Evolutionary conservation across 2,888 invertebrate genomes (phyloP).

Genomic region (Polia nebulosa): DNA sequence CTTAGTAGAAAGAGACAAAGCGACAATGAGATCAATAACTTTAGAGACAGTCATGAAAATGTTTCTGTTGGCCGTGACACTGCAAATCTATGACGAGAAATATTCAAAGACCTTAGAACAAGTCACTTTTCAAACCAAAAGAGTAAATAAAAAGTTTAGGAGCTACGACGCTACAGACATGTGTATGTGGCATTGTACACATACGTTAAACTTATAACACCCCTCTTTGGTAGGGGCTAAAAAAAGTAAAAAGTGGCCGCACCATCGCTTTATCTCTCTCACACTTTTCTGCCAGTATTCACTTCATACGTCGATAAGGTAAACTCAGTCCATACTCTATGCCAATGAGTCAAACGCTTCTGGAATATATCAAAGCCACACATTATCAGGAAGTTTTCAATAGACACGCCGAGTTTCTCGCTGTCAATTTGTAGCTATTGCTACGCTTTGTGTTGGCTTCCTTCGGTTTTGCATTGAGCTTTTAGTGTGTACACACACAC

Average conservation of each 20-base stretch:
- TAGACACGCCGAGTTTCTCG: constrained; percentile 17
- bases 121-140: too few relatives aligned
- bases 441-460: constrained; percentile 5
- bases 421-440: constrained; percentile 37
- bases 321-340: background rate
- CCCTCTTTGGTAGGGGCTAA: too few relatives aligned
- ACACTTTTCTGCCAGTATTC: background rate
- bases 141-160: too few relatives aligned
- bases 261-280: background rate
- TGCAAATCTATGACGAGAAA: too few relatives aligned
- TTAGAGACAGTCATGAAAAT: too few relatives aligned
- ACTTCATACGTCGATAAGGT: background rate
- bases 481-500: background rate
- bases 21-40: too few relatives aligned
- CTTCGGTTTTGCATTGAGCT: background rate
- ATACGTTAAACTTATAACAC: too few relatives aligned
- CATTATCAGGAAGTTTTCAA: constrained; percentile 44
- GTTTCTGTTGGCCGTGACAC: background rate
- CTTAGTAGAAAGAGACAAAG: background rate
- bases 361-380: constrained; percentile 52
- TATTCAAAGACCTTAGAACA: too few relatives aligned
- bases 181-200: too few relatives aligned
- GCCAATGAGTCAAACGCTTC: constrained; percentile 50
- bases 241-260: background rate
- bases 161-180: too few relatives aligned